Conservation (phyloP, 2,888 invertebrate species). For the Pediacus dermestoides region DNA sequence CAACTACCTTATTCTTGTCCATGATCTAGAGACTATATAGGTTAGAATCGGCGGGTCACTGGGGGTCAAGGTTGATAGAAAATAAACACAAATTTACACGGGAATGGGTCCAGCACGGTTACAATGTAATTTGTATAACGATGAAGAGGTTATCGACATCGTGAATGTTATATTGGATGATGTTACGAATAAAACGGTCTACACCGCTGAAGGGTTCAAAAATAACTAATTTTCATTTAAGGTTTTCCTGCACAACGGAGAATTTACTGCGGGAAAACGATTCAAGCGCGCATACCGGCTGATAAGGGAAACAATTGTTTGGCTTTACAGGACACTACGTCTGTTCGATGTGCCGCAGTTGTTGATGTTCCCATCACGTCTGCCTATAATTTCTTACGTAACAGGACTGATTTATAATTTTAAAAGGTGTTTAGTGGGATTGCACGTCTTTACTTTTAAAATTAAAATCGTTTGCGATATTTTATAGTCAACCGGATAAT, state of each 20-base stretch:
- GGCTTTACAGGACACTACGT: slow-evolving; percentile 1
- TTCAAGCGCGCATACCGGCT: slow-evolving; percentile 1
- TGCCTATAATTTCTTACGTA: too few species aligned
- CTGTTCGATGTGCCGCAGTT: not conserved
- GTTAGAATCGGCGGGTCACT: slow-evolving; percentile 37
- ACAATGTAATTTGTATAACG: slow-evolving; percentile 19
- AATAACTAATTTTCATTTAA: slow-evolving; percentile 43
- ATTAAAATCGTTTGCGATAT: too few species aligned
- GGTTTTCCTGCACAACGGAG: slow-evolving; percentile 27
- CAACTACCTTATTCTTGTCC: slow-evolving; percentile 39
- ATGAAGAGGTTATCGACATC: slow-evolving; percentile 26
- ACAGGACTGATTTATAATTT: too few species aligned
- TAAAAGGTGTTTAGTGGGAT: too few species aligned
- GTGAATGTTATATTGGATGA: slow-evolving; percentile 21
- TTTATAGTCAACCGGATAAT: too few species aligned
- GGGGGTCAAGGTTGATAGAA: slow-evolving; percentile 37
- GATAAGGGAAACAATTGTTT: slow-evolving; percentile 3
- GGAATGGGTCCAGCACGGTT: slow-evolving; percentile 23
- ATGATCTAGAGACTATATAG: slow-evolving; percentile 23
- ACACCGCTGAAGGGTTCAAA: slow-evolving; percentile 41
- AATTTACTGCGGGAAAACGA: slow-evolving; percentile 9
- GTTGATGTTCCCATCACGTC: not conserved
- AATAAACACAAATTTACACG: slow-evolving; percentile 35
- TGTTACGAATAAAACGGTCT: slow-evolving; percentile 23
- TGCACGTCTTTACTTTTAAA: too few species aligned